A percentile compares a stretch with the other conserved stretches of the same genome.
phyloP scores from a whole-genome alignment of 2,888 invertebrate genomes.

The Eurytoma adleriae region DNA sequence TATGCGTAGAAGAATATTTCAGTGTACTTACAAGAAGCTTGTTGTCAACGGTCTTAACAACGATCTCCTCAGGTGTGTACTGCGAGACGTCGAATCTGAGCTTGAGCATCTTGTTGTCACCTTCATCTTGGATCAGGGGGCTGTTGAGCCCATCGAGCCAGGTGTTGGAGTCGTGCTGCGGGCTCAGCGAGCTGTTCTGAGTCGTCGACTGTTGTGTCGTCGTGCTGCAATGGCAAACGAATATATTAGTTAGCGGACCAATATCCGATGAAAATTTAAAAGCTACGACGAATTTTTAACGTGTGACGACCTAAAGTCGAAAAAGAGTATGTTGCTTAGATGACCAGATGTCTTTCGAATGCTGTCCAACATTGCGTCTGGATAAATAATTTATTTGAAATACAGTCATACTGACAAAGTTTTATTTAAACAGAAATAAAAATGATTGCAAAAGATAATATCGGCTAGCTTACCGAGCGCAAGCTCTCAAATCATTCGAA shows the following conservation, averaged over 20 bases:
- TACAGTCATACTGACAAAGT: too few relatives aligned
- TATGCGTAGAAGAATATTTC: neutral
- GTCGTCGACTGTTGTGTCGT: constrained; percentile 80
- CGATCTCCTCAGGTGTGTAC: constrained; percentile 97
- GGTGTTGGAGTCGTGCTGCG: constrained; percentile 78
- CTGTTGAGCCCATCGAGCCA: constrained; percentile 93
- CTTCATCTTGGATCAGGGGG: constrained; percentile 95
- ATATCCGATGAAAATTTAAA: neutral
- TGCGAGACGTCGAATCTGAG: constrained; percentile 98
- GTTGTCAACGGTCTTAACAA: constrained; percentile 98
- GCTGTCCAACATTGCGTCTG: neutral
- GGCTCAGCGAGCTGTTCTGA: constrained; percentile 77
- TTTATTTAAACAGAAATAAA: too few relatives aligned
- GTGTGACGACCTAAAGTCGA: constrained; percentile 23
- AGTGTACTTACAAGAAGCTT: constrained; percentile 88
- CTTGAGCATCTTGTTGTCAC: constrained; percentile 94
- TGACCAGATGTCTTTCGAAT: constrained; percentile 24
- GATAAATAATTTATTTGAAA: too few relatives aligned
- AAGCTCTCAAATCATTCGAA: neutral
- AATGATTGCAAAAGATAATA: too few relatives aligned
- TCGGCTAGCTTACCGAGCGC: too few relatives aligned
- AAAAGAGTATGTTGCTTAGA: constrained; percentile 20
- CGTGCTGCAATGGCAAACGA: constrained; percentile 76
- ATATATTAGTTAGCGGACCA: too few relatives aligned
- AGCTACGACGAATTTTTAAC: neutral